Evolutionary conservation across 1,140 invertebrate genomes (phyloP), one percentile per base, ranked within the genome.

Genomic region (Caerostris extrusa): DNA sequence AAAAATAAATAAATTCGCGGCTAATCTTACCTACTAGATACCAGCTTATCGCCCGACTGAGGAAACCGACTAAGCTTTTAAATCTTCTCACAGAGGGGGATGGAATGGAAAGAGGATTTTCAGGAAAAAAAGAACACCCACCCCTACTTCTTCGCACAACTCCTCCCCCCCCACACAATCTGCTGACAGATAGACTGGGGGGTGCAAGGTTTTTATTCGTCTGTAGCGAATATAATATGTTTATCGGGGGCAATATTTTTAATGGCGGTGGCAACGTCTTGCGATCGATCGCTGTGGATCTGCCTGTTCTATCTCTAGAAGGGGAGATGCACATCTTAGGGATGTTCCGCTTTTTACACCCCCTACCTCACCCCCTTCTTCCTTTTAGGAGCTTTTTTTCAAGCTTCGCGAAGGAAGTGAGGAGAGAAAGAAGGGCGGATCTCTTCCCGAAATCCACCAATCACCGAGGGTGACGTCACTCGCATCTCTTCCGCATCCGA

Each of bases 241-340:
- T 93, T 93, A 93, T 93, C 83, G 83, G 71, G 50, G 6, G 81
- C 91, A 77, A 93, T 93, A 93, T 93, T 93, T 77, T 93, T 93
- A 93, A 93, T 93, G 90, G 90, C 81, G 58, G 10, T 69, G 19
- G 12, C 64, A 67, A n/a, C 71, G 17, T 60, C 83, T 57, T 60
- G 4, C 55, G 61, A 93, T 87, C 60, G 91, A 61, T 86, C 55
- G 83, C 14, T 60, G 19, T 34, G 57, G 34, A 83, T 82, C 71
- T 91, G 60, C 53, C 55, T 71, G 82, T 77, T 58, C 82, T 58
- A 86, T 93, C 83, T 83, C 77, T 58, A 12, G 34, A 34, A 34
- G 34, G 55, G n/a, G 81, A 93, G 91, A 93, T 93, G 91, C 83
- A 87, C 91, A 93, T 93, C 91, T 93, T 93, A 58, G 91, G 91